Conservation (phyloP, 2,797 vertebrate genomes). For the Semotilus atromaculatus region DNA sequence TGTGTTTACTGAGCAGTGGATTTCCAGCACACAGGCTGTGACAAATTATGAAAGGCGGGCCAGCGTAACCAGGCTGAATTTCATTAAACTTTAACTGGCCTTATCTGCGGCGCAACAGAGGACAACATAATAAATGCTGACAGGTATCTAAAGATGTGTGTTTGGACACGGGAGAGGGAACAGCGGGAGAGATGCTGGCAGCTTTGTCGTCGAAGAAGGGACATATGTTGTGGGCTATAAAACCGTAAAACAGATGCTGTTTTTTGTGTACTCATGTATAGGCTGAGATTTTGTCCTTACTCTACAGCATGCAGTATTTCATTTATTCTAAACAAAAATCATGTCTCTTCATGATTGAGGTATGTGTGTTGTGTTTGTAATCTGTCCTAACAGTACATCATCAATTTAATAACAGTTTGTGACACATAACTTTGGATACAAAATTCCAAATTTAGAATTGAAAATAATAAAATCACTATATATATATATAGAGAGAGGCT, state of each 20-base stretch:
- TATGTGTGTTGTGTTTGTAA: neutral
- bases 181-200: constrained; percentile 75
- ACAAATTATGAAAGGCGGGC: constrained; percentile 83
- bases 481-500: no score
- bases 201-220: constrained; percentile 77
- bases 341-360: neutral
- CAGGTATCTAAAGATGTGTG: constrained; percentile 81
- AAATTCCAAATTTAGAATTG: neutral
- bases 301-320: constrained; percentile 71
- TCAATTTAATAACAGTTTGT: neutral
- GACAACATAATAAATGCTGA: constrained; percentile 80
- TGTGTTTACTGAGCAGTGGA: constrained; percentile 81
- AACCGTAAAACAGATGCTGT: constrained; percentile 84
- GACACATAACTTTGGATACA: neutral
- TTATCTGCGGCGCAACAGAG: constrained; percentile 76
- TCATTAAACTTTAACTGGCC: constrained; percentile 87
- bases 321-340: constrained; percentile 35
- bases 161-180: constrained; percentile 80
- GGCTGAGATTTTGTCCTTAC: constrained; percentile 73
- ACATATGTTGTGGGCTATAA: constrained; percentile 80
- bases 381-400: neutral
- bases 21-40: constrained; percentile 79
- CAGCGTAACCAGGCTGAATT: constrained; percentile 80
- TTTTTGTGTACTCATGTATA: constrained; percentile 73
- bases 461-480: no score